Base-by-base conservation (phyloP, 2,113 vertebrate species). In the Eulemur rufifrons region DNA sequence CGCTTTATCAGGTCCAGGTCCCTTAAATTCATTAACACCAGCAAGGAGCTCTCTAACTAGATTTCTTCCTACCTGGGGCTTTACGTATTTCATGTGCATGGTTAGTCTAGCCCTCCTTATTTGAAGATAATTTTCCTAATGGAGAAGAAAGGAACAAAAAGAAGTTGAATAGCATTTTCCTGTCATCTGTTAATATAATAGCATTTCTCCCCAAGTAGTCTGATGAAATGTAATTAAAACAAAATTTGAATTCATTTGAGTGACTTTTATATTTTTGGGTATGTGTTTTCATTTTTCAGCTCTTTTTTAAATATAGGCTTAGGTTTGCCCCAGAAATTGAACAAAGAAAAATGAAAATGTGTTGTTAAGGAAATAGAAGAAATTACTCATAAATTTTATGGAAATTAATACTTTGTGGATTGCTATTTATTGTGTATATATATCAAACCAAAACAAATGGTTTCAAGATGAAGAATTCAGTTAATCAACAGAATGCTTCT, bases 281-380 rank as follows among this genome's bases (percentile, higher is more conserved):
- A 37, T 80, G 21, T 78, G 61, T 96, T 96, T 96, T 85, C 85
- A 59, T 47, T 94, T 97, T 92, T 76, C 85, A 87, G 76, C 25
- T 90, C 21, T 80, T 83, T 95, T 87, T 21, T 3, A 91, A 96
- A 94, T 37, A 74, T 15, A 87, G 37, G 45, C 61, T 94, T 85
- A 39, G 11, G 52, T 82, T 96, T 91, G 77, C n/a, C 71, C 68
- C 13, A 85, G 92, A 93, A 94, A 87, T 54, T 92, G 42, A 54
- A 87, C 76, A 80, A 59, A 91, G 86, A 96, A 92, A 97, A 90
- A 95, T 42, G 39, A 88, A 96, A 96, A 90, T 78, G 66, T 56
- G 3, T 83, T 88, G 61, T 42, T 89, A 52, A 94, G 54, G 29
- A 34, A 95, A 78, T 45, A 69, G 32, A 93, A 95, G 63, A 92